These are phyloP conservation scores for Sebastes fasciatus DNA, from an alignment of 2,113 vertebrate species.

Conservation along the genomic window DNA sequence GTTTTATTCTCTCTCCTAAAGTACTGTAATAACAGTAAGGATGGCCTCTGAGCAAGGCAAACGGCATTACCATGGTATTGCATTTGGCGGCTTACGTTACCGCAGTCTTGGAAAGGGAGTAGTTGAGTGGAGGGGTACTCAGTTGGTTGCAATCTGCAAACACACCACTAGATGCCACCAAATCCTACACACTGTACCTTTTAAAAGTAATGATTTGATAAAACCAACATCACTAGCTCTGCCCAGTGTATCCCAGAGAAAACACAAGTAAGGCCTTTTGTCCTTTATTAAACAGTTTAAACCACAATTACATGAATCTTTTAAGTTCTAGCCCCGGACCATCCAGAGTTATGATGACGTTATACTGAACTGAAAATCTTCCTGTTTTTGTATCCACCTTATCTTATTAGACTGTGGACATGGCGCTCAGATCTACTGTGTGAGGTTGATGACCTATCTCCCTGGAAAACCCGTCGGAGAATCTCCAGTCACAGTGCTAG, in stretches of 20 bases:
- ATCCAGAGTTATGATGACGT: background rate
- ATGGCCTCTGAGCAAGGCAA: no score
- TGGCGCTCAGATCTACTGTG: slow-evolving; percentile 77
- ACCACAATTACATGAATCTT: background rate
- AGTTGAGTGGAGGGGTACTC: no score
- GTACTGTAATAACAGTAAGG: no score
- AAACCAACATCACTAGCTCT: background rate
- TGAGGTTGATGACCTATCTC: slow-evolving; percentile 87
- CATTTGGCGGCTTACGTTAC: no score
- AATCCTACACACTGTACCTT: no score
- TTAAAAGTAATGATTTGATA: background rate
- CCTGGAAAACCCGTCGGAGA: slow-evolving; percentile 82
- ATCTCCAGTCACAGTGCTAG: slow-evolving; percentile 55
- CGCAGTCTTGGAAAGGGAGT: no score
- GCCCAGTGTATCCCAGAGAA: background rate
- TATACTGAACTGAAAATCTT: background rate
- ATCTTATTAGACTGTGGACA: slow-evolving; percentile 70
- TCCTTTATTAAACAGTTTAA: background rate
- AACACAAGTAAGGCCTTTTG: background rate
- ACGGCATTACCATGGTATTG: no score
- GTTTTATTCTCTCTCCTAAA: no score
- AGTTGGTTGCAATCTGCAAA: no score
- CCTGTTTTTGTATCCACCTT: background rate
- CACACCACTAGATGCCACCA: no score
- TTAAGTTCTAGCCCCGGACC: background rate